Base-by-base conservation (phyloP, 2,888 invertebrate species). In the Thymelicus sylvestris region DNA sequence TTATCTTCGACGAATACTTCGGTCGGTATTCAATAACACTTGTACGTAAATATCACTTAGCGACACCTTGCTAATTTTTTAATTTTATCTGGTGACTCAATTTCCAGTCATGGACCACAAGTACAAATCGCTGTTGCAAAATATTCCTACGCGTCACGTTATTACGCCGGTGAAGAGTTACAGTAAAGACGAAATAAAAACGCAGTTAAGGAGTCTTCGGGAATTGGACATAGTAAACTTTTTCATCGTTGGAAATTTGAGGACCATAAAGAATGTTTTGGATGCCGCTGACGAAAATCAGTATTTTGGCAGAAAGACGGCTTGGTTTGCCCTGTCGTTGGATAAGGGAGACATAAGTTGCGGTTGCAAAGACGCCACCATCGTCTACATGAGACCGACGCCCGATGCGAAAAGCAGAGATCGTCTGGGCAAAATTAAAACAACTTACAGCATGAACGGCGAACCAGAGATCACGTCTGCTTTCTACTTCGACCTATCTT, bases 151-250 rank as follows among this genome's bases (percentile, higher is more conserved):
- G 0, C 95, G 98, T 10, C 98, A 98, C 87, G 96, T 98, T 0
- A 98, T 98, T 74, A 96, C 97, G 5, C 95, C 95, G 7, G 92
- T 95, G 0, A 94, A 95, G 76, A 90, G 93, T 78, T 93, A 94
- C 48, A 93, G 95, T 72, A 94, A 95, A 76, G 95, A 95, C 74
- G 95, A 95, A 74, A 93, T 96, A 63, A 95, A 95, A 77, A 94
- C 94, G 0, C 98, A 98, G 84, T 90, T 98, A 76, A 94, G 95
- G 72, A 95, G 96, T 83, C 91, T 97, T 70, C 93, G 97, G 31
- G 96, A 97, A 81, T 89, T 98, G 79, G 98, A 98, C 81, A 97
- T 98, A 57, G 97, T 98, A 38, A 98, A 98, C 83, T 98, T 97
- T 83, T 98, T 99, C 86, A 94, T 98, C 10, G 92, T 98, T 65